These are phyloP conservation scores for Sitta carolinensis DNA, from an alignment of 2,797 vertebrate species.

Conservation along the genomic window DNA sequence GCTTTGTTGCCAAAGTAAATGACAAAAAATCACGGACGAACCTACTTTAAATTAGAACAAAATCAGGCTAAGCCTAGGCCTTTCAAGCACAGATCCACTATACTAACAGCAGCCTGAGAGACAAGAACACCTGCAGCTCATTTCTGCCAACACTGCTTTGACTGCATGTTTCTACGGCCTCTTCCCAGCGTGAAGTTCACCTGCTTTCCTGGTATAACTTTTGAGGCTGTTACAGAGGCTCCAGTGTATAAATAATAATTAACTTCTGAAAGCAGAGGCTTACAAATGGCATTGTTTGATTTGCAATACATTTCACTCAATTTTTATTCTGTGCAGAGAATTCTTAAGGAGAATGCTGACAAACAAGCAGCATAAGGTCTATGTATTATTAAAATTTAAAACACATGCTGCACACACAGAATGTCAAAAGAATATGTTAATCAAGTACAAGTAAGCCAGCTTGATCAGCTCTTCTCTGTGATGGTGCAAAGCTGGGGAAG, in stretches of 20 bases:
- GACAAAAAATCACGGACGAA: neutral
- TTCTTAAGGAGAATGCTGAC: conserved; percentile 32
- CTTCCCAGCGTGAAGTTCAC: neutral
- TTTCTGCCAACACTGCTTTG: neutral
- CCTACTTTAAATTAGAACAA: neutral
- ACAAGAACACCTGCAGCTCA: neutral
- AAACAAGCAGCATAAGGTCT: conserved; percentile 55
- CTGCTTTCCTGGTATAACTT: neutral
- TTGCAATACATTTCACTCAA: neutral
- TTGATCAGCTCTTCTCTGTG: conserved; percentile 18
- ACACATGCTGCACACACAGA: conserved; percentile 51
- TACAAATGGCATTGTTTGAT: conserved; percentile 39
- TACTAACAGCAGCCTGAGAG: neutral
- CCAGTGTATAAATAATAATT: conserved; percentile 46
- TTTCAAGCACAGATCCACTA: neutral
- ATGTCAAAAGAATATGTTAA: conserved; percentile 64
- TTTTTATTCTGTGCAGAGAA: neutral
- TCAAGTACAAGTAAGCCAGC: conserved; percentile 16
- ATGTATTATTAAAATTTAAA: conserved; percentile 63
- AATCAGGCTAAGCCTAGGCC: neutral
- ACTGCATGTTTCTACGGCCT: neutral
- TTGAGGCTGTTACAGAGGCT: neutral
- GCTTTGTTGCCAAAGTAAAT: neutral
- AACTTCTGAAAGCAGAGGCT: conserved; percentile 21
- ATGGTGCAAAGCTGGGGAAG: conserved; percentile 9